Percentiles rank a stretch among this genome's conserved stretches.
Evolutionary conservation across 2,797 vertebrate genomes (phyloP).

Genomic region (Yasuhikotakia modesta): DNA sequence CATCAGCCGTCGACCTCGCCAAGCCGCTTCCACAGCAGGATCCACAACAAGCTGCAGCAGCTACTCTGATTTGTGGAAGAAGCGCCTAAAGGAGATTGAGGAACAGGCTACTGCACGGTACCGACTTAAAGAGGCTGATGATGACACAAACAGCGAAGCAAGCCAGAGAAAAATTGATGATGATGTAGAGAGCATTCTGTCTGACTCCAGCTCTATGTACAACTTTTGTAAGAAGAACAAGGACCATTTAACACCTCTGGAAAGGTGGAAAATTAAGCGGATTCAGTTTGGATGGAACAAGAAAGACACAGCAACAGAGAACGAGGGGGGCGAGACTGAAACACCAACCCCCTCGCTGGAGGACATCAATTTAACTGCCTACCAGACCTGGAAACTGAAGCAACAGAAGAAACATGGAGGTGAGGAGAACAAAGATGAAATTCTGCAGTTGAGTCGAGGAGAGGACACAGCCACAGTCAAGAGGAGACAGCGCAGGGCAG

Average conservation of each 20-base stretch:
- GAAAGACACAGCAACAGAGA: constrained; percentile 81
- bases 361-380: constrained; percentile 86
- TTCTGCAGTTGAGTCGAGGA: constrained; percentile 82
- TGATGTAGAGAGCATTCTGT: constrained; percentile 84
- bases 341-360: constrained; percentile 68
- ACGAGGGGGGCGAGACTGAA: constrained; percentile 59
- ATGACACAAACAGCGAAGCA: constrained; percentile 51
- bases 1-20: constrained; percentile 69
- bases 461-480: constrained; percentile 80
- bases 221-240: constrained; percentile 94
- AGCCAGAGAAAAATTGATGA: constrained; percentile 68
- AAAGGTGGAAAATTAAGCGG: constrained; percentile 94
- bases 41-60: constrained; percentile 80
- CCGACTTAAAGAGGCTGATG: constrained; percentile 60
- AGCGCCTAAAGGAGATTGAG: constrained; percentile 88
- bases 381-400: constrained; percentile 92
- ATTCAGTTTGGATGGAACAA: constrained; percentile 97
- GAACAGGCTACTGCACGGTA: constrained; percentile 81
- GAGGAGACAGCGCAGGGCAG: constrained; percentile 85
- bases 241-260: constrained; percentile 87
- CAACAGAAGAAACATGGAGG: constrained; percentile 84
- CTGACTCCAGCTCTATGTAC: constrained; percentile 88
- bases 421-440: constrained; percentile 83
- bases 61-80: constrained; percentile 89
- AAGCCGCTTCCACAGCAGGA: constrained; percentile 66